Evolutionary conservation across 30 jellyfish, hydroid and myxozoan species (phyloP).

Genomic region (Calvadosia cruxmelitensis): DNA sequence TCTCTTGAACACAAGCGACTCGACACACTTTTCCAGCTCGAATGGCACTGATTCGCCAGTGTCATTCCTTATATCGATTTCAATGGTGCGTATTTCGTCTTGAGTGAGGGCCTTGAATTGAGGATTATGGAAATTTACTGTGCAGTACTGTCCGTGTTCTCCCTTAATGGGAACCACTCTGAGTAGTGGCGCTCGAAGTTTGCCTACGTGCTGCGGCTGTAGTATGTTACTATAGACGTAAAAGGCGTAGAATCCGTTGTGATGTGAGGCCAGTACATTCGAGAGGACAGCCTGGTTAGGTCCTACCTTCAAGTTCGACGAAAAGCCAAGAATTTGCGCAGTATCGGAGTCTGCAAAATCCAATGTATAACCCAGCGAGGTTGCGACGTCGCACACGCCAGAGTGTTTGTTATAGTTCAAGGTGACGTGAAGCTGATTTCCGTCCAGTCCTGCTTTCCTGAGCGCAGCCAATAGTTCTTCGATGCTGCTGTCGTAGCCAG

Average conservation of each 20-base stretch:
- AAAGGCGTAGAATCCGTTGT: not conserved
- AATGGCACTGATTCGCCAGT: constrained; percentile 22
- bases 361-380: not conserved
- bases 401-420: not conserved
- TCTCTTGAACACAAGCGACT: constrained; percentile 12
- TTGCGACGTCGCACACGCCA: not conserved
- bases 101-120: constrained; percentile 1
- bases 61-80: constrained; percentile 26
- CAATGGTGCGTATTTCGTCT: constrained; percentile 5
- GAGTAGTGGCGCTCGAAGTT: constrained; percentile 7
- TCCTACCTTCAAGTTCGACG: not conserved
- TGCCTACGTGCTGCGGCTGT: constrained; percentile 21
- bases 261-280: not conserved
- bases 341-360: constrained; percentile 1
- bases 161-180: constrained; percentile 11
- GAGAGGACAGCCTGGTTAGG: not conserved
- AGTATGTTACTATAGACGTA: constrained; percentile 14
- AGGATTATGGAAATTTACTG: constrained; percentile 6
- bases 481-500: not conserved
- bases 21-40: constrained; percentile 8
- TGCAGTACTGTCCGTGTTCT: not conserved
- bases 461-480: not conserved
- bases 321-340: constrained; percentile 12
- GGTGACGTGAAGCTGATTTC: not conserved
- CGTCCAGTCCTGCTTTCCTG: not conserved